Conservation (phyloP, 2,888 invertebrate species). For the Pomacea canaliculata region DNA sequence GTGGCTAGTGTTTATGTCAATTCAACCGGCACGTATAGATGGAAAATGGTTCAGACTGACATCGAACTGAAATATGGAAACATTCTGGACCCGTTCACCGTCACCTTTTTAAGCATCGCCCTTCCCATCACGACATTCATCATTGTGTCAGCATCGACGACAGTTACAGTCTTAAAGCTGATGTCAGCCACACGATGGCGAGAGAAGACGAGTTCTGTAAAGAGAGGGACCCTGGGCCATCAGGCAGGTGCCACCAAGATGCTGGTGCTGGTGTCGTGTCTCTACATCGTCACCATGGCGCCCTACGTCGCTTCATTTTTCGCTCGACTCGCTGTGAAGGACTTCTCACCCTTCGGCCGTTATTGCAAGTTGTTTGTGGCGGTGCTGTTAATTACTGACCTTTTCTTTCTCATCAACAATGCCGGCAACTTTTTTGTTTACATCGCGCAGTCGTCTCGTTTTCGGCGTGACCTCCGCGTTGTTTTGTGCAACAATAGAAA, state of each 20-base stretch:
- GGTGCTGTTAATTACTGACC: too few relatives aligned
- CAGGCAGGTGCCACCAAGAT: constrained; percentile 1
- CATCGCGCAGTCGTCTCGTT: too few relatives aligned
- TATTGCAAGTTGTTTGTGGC: constrained; percentile 10
- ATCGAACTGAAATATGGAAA: too few relatives aligned
- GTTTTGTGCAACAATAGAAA: too few relatives aligned
- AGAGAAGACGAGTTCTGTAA: background rate
- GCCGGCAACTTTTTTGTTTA: too few relatives aligned
- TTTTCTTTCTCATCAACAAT: too few relatives aligned
- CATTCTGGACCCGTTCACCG: background rate
- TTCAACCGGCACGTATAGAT: background rate
- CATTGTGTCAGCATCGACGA: constrained; percentile 3
- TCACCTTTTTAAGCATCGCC: background rate
- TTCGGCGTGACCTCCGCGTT: too few relatives aligned
- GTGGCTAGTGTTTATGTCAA: background rate
- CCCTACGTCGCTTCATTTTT: background rate
- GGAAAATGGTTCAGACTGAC: constrained; percentile 2
- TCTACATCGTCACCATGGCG: constrained; percentile 8
- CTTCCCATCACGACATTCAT: constrained; percentile 4
- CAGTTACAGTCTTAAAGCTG: constrained; percentile 3
- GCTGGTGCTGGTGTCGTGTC: constrained; percentile 9
- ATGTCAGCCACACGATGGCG: constrained; percentile 1
- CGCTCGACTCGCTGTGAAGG: background rate
- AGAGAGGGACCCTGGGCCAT: too few relatives aligned
- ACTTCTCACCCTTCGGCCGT: constrained; percentile 10